Evolutionary conservation across 2,888 invertebrate genomes (phyloP), one percentile per base, ranked within the genome.

Genomic region (Cosmopolites sordidus): DNA sequence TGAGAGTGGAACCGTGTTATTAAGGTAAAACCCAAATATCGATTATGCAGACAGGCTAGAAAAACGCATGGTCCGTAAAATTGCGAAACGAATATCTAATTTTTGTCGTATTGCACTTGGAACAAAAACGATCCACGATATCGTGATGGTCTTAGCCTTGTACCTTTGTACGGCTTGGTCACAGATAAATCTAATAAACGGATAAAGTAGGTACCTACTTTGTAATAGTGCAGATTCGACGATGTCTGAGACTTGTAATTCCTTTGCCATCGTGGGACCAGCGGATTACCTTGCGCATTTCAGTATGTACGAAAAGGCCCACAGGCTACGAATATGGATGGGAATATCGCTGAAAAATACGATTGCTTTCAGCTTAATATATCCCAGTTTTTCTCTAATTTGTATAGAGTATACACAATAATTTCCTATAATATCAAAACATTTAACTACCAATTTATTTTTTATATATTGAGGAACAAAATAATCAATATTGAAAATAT

Each of bases 161-260:
- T 51, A 55, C 55, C 48, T 47, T 43, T 16, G 52, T 52, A 48
- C 37, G 44, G 33, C 47, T 47, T 50, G 54, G 29, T 43, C 33
- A 29, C 22, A 55, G 55, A 51, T 55, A 55, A 55, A 55, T 51
- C 51, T 55, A 51, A 48, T 51, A 55, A 55, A 55, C 51, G 55
- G 55, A 55, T 55, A 54, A 54, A 54, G 54, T 54, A 55, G 47
- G 55, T 55, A 55, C 51, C 55, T 50, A 55, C 51, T 51, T 51
- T 51, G 51, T 55, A 55, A 55, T 55, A 55, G 55, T 51, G 48
- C 55, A 55, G 55, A 55, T 55, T 48, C 50, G 55, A 48, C 47
- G 51, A 51, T 51, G 47, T 41, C 43, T 48, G 37, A 47, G 47
- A 43, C 38, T 47, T 55, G 51, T 55, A 51, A 48, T 51, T 55